A percentile compares a stretch with the other conserved stretches of the same genome.
Conservation (phyloP, 2,113 vertebrate genomes). For the Halcyon senegalensis region DNA sequence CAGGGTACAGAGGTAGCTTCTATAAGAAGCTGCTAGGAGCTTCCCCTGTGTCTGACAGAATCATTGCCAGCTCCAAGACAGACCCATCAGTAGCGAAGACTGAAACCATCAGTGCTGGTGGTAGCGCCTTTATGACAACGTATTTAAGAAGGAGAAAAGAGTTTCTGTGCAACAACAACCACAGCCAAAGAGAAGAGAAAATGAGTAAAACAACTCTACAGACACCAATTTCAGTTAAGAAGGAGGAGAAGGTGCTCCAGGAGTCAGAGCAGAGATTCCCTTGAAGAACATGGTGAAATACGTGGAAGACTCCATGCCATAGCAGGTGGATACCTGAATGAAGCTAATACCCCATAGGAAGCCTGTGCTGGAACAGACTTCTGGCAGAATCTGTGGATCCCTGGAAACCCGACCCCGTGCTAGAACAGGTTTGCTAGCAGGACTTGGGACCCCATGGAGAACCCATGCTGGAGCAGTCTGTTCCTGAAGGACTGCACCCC, state of each 20-base stretch:
- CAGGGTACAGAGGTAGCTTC: not conserved
- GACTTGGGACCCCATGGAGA: not conserved
- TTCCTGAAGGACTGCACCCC: not conserved
- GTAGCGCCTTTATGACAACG: not conserved
- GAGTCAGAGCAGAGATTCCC: not conserved
- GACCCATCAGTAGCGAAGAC: not conserved
- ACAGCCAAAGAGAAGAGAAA: not conserved
- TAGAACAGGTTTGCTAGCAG: not conserved
- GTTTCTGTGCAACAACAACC: not conserved
- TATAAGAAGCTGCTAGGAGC: not conserved
- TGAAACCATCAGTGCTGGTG: not conserved
- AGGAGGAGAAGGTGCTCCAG: not conserved
- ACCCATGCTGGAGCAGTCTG: not conserved
- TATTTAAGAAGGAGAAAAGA: not conserved
- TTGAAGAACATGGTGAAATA: not conserved
- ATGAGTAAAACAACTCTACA: not conserved
- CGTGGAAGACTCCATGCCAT: not conserved
- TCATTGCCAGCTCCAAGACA: rapidly evolving
- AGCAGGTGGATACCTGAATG: not conserved
- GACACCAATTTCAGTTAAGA: not conserved
- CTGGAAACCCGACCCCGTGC: not conserved
- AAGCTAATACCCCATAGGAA: not conserved
- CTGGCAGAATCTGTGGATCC: not conserved
- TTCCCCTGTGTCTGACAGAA: not conserved
- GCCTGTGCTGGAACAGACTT: not conserved